A percentile compares a stretch with the other conserved stretches of the same genome.
These are phyloP conservation scores for Cerceris ruficornis DNA, from an alignment of 2,888 invertebrate species.

Conservation along the genomic window DNA sequence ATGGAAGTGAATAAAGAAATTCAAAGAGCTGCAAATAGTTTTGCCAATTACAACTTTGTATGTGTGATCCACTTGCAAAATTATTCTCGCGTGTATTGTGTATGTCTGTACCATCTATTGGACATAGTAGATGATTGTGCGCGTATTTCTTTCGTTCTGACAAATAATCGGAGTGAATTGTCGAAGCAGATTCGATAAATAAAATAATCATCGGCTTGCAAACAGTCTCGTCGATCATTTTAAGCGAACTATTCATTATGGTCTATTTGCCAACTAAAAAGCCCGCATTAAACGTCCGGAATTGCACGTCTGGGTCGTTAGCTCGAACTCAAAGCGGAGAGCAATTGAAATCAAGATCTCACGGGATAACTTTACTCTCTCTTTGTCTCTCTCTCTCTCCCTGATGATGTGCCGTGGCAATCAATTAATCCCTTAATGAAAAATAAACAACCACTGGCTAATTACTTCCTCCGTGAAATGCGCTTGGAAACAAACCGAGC, in stretches of 20 bases:
- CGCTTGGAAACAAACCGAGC: background rate
- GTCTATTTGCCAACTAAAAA: background rate
- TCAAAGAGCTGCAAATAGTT: too few relatives aligned
- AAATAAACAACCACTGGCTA: constrained; percentile 53
- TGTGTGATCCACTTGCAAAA: too few relatives aligned
- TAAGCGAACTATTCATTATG: background rate
- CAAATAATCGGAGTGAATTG: too few relatives aligned
- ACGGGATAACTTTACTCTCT: background rate
- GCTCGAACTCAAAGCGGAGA: background rate
- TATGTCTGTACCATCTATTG: too few relatives aligned
- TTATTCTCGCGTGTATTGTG: too few relatives aligned
- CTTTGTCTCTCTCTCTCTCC: background rate
- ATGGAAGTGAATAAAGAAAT: too few relatives aligned
- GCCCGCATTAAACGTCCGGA: background rate
- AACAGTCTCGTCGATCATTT: too few relatives aligned
- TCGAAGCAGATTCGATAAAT: too few relatives aligned
- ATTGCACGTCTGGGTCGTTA: background rate
- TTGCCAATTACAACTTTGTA: too few relatives aligned
- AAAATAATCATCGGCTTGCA: too few relatives aligned
- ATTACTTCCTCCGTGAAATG: constrained; percentile 22
- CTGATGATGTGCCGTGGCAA: background rate
- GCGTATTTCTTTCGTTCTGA: too few relatives aligned
- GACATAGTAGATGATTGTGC: too few relatives aligned
- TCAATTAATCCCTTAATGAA: constrained; percentile 58
- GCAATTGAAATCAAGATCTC: background rate